Percentiles rank a stretch among this genome's conserved stretches.
These are phyloP conservation scores for Aptenodytes patagonicus DNA, from an alignment of 2,113 vertebrate genomes.

Conservation along the genomic window DNA sequence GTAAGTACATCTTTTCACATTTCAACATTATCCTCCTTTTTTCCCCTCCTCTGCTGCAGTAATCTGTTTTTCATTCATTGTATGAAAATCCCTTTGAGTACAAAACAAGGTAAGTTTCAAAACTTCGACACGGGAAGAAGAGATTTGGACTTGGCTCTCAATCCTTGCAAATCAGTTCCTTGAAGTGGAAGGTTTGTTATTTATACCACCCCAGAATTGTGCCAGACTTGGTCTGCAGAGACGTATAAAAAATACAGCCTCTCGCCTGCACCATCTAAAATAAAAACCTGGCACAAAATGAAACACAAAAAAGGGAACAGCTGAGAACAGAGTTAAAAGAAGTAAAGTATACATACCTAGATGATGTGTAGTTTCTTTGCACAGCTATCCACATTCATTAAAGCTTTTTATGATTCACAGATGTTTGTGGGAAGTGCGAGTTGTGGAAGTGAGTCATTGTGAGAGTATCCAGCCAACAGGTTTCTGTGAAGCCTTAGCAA, in stretches of 20 bases:
- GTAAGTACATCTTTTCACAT: background rate
- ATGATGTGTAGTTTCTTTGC: constrained; percentile 13
- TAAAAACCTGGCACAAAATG: constrained; percentile 29
- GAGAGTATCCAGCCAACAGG: constrained; percentile 34
- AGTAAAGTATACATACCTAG: constrained; percentile 15
- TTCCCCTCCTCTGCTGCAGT: background rate
- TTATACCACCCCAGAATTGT: background rate
- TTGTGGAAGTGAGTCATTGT: constrained; percentile 54
- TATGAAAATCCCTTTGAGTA: background rate
- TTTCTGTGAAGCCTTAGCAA: constrained; percentile 40
- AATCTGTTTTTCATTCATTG: background rate
- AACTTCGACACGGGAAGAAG: background rate
- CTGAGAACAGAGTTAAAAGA: constrained; percentile 37
- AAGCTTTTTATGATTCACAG: constrained; percentile 46
- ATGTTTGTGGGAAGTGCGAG: constrained; percentile 43
- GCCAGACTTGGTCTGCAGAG: constrained; percentile 25
- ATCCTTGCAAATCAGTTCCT: background rate
- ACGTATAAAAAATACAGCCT: background rate
- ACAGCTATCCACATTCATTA: constrained; percentile 12
- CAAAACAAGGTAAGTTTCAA: background rate
- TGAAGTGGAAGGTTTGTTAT: constrained; percentile 13
- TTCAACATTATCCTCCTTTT: background rate
- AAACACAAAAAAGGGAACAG: background rate
- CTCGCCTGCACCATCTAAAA: background rate
- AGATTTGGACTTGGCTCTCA: background rate